These are phyloP conservation scores for Drosophila malerkotliana DNA, from an alignment of 1,140 invertebrate species.

Conservation along the genomic window DNA sequence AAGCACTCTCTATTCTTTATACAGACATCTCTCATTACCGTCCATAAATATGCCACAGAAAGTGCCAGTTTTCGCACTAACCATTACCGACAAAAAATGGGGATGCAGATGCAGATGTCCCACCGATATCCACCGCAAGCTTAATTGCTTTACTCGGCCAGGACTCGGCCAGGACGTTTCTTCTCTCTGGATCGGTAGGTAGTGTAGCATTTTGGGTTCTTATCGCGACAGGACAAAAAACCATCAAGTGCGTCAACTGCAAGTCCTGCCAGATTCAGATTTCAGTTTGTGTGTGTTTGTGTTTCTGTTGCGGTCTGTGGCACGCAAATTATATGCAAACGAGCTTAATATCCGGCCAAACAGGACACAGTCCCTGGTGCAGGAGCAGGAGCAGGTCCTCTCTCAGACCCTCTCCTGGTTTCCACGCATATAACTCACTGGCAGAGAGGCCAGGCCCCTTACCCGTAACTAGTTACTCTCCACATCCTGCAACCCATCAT, in stretches of 20 bases:
- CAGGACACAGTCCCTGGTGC: constrained; percentile 34
- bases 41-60: constrained; percentile 50
- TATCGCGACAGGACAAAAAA: constrained; percentile 68
- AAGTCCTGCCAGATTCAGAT: constrained; percentile 5
- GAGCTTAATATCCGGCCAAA: constrained; percentile 80
- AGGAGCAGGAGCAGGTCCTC: background rate
- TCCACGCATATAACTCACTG: constrained; percentile 59
- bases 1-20: background rate
- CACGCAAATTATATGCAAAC: constrained; percentile 81
- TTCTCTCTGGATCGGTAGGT: background rate
- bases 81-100: constrained; percentile 13
- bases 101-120: constrained; percentile 26
- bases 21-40: constrained; percentile 40
- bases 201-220: constrained; percentile 41
- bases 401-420: constrained; percentile 7
- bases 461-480: background rate
- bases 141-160: constrained; percentile 63
- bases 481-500: background rate
- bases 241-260: constrained; percentile 56
- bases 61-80: constrained; percentile 40
- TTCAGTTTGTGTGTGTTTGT: constrained; percentile 10
- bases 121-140: constrained; percentile 57
- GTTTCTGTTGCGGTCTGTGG: constrained; percentile 64
- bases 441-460: background rate
- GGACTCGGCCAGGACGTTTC: background rate